These are phyloP conservation scores for Acanthochromis polyacanthus DNA, from an alignment of 2,113 vertebrate genomes.

Conservation along the genomic window DNA sequence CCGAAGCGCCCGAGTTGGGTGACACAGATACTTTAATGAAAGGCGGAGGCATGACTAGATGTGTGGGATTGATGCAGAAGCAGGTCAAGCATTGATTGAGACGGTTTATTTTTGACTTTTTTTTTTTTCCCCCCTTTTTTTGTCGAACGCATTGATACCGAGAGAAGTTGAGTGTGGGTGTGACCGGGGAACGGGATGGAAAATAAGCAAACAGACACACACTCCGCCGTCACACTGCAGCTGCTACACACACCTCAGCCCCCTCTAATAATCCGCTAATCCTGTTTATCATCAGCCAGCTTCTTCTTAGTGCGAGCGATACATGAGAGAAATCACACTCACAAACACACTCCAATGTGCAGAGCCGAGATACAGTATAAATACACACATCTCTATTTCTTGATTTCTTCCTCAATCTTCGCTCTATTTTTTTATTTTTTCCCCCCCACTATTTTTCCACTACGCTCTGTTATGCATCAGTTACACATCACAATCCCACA, in stretches of 20 bases:
- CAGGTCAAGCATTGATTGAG: slow-evolving; percentile 55
- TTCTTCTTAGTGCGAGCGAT: slow-evolving; percentile 73
- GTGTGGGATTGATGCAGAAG: slow-evolving; percentile 61
- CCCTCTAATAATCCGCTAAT: slow-evolving; percentile 85
- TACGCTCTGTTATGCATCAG: slow-evolving; percentile 68
- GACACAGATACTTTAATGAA: slow-evolving; percentile 46
- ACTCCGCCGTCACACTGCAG: slow-evolving; percentile 46
- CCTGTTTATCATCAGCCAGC: slow-evolving; percentile 84
- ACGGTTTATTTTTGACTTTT: slow-evolving; percentile 51
- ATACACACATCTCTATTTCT: slow-evolving; percentile 77
- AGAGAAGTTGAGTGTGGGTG: slow-evolving; percentile 73
- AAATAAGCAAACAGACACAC: slow-evolving; percentile 49
- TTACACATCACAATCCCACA: slow-evolving; percentile 78
- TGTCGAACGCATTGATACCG: slow-evolving; percentile 44
- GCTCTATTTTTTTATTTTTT: slow-evolving; percentile 26
- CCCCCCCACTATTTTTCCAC: slow-evolving; percentile 8
- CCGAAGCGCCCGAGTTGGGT: neutral
- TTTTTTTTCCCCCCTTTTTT: neutral
- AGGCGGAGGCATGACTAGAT: slow-evolving; percentile 30
- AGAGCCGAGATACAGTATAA: slow-evolving; percentile 79
- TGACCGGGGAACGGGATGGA: slow-evolving; percentile 54
- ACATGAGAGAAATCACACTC: slow-evolving; percentile 80
- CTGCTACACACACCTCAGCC: slow-evolving; percentile 72
- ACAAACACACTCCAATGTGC: slow-evolving; percentile 81
- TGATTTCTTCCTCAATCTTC: slow-evolving; percentile 77